phyloP scores from a whole-genome alignment of 2,888 invertebrate species.

The Drosophila pseudotalamancana region DNA sequence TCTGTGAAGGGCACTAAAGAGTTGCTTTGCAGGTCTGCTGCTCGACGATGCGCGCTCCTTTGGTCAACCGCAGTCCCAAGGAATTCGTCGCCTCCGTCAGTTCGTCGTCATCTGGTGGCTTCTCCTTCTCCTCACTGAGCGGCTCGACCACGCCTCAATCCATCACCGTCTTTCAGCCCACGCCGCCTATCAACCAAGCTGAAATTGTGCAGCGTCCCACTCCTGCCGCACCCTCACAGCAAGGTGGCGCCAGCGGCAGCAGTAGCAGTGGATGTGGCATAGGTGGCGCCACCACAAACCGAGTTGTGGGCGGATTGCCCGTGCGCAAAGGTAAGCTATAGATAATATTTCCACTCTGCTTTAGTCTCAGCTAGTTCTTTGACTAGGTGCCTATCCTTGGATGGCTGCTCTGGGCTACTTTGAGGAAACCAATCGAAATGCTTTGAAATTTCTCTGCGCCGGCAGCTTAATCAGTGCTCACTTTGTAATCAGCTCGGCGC shows the following conservation, averaged over 20 bases:
- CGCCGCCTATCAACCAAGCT: conserved; percentile 55
- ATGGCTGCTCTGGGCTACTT: conserved; percentile 90
- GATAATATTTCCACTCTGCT: background rate
- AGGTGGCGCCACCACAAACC: conserved; percentile 80
- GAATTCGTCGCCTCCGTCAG: conserved; percentile 27
- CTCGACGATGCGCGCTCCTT: conserved; percentile 29
- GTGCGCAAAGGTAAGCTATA: conserved; percentile 69
- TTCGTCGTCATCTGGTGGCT: conserved; percentile 20
- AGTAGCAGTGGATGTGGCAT: conserved; percentile 85
- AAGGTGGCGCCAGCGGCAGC: conserved; percentile 68
- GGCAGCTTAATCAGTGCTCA: conserved; percentile 89
- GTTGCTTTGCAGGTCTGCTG: conserved; percentile 67
- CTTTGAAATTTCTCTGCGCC: conserved; percentile 88
- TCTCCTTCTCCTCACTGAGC: conserved; percentile 61
- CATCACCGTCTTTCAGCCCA: conserved; percentile 57
- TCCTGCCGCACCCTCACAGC: background rate
- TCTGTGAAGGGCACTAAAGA: background rate
- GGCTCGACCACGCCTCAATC: conserved; percentile 12
- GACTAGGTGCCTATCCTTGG: conserved; percentile 91
- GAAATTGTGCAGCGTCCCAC: conserved; percentile 3
- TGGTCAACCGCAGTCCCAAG: conserved; percentile 51
- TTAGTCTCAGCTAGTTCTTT: background rate
- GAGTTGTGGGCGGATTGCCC: conserved; percentile 86
- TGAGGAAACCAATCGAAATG: conserved; percentile 82
- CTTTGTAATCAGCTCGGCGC: conserved; percentile 90